A percentile compares a stretch with the other conserved stretches of the same genome.
phyloP scores from a whole-genome alignment of 2,888 invertebrate species.

The Trimorus sp. region DNA sequence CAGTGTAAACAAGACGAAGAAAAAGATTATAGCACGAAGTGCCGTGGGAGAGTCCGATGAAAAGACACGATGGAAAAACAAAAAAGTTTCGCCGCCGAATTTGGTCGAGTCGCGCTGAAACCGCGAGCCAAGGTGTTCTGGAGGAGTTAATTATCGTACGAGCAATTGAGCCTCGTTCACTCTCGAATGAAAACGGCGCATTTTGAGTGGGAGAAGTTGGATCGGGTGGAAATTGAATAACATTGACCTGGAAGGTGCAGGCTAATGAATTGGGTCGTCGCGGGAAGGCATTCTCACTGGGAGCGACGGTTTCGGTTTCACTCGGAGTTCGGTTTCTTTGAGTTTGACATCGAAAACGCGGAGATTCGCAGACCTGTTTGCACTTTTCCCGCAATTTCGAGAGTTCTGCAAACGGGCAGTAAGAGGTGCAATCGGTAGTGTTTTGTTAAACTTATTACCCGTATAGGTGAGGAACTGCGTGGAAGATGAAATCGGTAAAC shows the following conservation, averaged over 20 bases:
- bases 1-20: conserved; percentile 51
- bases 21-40: conserved; percentile 48
- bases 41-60: too few relatives aligned
- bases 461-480: too few relatives aligned
- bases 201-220: conserved; percentile 32
- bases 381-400: too few relatives aligned
- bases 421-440: too few relatives aligned
- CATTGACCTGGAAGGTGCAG: conserved; percentile 23
- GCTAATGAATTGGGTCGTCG: conserved; percentile 19
- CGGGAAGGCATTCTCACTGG: conserved; percentile 25
- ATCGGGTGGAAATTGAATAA: conserved; percentile 40
- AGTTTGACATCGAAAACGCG: too few relatives aligned
- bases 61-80: neutral
- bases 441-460: too few relatives aligned
- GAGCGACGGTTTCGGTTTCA: conserved; percentile 25
- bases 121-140: conserved; percentile 4
- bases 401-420: too few relatives aligned
- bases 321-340: neutral
- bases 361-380: too few relatives aligned
- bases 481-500: too few relatives aligned
- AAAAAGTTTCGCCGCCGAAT: conserved; percentile 55
- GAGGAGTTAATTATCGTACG: conserved; percentile 33
- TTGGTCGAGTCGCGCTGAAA: conserved; percentile 35
- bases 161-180: conserved; percentile 34
- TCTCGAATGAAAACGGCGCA: conserved; percentile 31